A percentile compares a stretch with the other conserved stretches of the same genome.
Conservation (phyloP, 37 sponge, comb jelly and placozoan species). For the Halichondria panicea region DNA sequence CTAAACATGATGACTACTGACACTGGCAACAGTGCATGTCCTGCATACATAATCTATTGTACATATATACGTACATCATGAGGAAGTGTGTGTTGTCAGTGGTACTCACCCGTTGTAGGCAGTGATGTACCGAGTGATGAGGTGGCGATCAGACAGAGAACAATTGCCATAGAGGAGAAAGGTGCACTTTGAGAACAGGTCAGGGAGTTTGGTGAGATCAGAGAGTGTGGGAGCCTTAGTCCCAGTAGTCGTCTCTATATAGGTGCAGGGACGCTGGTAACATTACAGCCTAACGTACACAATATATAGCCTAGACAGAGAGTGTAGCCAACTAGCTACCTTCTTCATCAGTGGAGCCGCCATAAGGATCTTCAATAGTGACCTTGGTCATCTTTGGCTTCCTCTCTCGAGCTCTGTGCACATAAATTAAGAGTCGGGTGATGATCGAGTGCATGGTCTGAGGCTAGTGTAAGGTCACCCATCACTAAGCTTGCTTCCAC, state of each 20-base stretch:
- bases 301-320: not conserved
- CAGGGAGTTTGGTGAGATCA: slow-evolving; percentile 66
- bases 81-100: not conserved
- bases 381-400: not conserved
- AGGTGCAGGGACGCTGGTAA: not conserved
- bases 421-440: not conserved
- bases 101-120: slow-evolving; percentile 81
- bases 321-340: not conserved
- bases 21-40: not conserved
- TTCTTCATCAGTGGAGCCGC: slow-evolving; percentile 71
- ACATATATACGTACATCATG: too few relatives aligned
- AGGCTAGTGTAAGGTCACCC: too few relatives aligned
- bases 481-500: too few relatives aligned
- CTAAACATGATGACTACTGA: too few relatives aligned
- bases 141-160: slow-evolving; percentile 27
- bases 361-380: slow-evolving; percentile 61
- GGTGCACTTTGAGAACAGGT: slow-evolving; percentile 59
- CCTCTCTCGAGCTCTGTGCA: not conserved
- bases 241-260: too few relatives aligned
- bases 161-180: slow-evolving; percentile 82
- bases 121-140: slow-evolving; percentile 71
- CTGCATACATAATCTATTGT: not conserved
- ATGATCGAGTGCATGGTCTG: too few relatives aligned
- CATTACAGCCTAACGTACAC: not conserved
- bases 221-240: too few relatives aligned